Conservation (phyloP, 2,888 invertebrate species). For the Aspidiotus rigidus region DNA sequence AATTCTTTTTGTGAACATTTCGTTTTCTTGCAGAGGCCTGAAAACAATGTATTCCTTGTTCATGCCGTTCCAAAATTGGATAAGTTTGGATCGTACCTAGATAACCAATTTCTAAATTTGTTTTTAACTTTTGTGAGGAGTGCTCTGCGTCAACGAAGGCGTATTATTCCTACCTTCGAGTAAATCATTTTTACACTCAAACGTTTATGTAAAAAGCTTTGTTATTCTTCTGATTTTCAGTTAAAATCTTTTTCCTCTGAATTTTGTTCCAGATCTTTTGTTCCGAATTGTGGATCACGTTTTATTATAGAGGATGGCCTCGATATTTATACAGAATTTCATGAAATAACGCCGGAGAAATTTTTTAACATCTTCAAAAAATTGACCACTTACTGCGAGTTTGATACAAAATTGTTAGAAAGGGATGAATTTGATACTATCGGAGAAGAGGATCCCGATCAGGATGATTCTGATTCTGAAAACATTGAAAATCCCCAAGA, state of each 20-base stretch:
- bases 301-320: neutral
- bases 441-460: too few relatives aligned
- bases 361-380: neutral
- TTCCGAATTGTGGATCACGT: neutral
- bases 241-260: too few relatives aligned
- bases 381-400: neutral
- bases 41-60: too few relatives aligned
- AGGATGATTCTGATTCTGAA: neutral
- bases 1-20: too few relatives aligned
- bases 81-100: too few relatives aligned
- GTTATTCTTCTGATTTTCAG: neutral
- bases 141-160: neutral
- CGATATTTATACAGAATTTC: neutral
- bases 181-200: too few relatives aligned
- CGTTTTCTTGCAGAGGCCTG: too few relatives aligned
- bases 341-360: neutral
- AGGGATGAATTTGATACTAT: too few relatives aligned
- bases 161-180: neutral
- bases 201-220: neutral
- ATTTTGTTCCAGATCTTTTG: neutral
- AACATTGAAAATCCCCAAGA: neutral
- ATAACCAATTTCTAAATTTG: too few relatives aligned
- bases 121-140: too few relatives aligned
- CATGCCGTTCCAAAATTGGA: too few relatives aligned
- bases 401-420: neutral